Evolutionary conservation across 2,797 vertebrate species (phyloP), one percentile per base, ranked within the genome.

Genomic region (Sandelia bainsii): DNA sequence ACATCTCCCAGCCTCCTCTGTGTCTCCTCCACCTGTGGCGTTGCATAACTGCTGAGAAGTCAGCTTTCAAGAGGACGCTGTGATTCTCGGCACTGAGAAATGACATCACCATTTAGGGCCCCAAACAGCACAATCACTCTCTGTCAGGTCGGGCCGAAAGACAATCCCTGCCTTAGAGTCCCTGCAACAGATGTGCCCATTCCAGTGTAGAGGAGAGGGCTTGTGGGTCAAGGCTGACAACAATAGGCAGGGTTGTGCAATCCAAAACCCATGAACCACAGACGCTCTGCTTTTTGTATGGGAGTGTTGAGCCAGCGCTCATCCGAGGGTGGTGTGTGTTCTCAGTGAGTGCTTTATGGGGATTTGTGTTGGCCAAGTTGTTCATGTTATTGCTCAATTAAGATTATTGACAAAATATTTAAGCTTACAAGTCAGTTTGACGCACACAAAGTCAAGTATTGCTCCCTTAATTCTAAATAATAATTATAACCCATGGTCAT

Each of bases 221-320:
- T 77, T 20, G 6, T 4, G 76, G 91, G 91, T 93, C 91, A 93
- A 86, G 87, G 90, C 88, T 77, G 83, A 84, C 85, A 86, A 93
- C 90, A 92, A 93, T 92, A 88, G 88, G 66, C 83, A 64, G 84
- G 88, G 87, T 92, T 91, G 93, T 92, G 91, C 87, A 91, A 91
- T 72, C 75, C 61, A 79, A 93, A 91, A 86, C 78, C 77, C 59
- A 69, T 79, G 82, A 87, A 79, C 75, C 84, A 77, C 70, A 89
- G 73, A 77, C 46, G 45, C 77, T 77, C 67, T 83, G 49, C 45
- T 49, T 27, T 74, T 58, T 48, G 61, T 22, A 34, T 20, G 45
- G 65, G 46, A 59, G 82, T 74, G 49, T 56, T 46, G 66, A 75
- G 50, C 56, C 72, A 74, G 71, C 8, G 23, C 70, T 69, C 14